Evolutionary conservation across 2,113 vertebrate genomes (phyloP), one percentile per base, ranked within the genome.

Genomic region (Hippoglossus stenolepis): DNA sequence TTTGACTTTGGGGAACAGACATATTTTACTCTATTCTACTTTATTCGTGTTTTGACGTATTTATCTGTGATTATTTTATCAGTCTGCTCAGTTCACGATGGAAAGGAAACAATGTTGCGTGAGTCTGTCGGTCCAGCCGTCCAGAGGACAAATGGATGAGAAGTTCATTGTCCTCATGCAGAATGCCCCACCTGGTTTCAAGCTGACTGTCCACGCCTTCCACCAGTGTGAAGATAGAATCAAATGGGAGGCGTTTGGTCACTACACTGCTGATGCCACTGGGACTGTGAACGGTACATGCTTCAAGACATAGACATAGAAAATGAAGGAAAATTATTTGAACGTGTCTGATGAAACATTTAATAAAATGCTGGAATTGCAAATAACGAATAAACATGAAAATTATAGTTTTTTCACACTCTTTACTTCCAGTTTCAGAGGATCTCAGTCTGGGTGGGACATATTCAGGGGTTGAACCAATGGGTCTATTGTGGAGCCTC

Each of bases 401-500:
- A 28, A 28, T 28, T 28, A 28, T 28, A 6, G 5, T 31, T 31
- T 31, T 31, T 31, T 31, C 28, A 7, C 5, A 6, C 31, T 31
- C 31, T 43, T 6, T 23, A n/a, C 45, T 38, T 54, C 0, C 40
- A 95, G 94, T 91, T 58, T 89, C 85, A 28, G 53, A 87, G 21
- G 89, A 94, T 67, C 65, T 20, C 49, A 92, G 93, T 72, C 23
- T 92, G 13, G 93, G 94, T 2, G 94, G 95, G 21, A 91, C 94
- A 0, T 95, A 94, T 45, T 68, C 66, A 2, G 94, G 94, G 0
- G 77, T 91, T 0, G 90, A 95, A 75, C 85, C 76, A 3, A 94
- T 94, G 94, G 95, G 93, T 65, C 77, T 95, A 6, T 57, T 95
- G 23, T 95, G 94, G 95, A 95, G 95, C 43, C 85, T 95, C 71